A percentile compares a stretch with the other conserved stretches of the same genome.
Conservation (phyloP, 1,140 invertebrate genomes). For the Ceratina calcarata region DNA sequence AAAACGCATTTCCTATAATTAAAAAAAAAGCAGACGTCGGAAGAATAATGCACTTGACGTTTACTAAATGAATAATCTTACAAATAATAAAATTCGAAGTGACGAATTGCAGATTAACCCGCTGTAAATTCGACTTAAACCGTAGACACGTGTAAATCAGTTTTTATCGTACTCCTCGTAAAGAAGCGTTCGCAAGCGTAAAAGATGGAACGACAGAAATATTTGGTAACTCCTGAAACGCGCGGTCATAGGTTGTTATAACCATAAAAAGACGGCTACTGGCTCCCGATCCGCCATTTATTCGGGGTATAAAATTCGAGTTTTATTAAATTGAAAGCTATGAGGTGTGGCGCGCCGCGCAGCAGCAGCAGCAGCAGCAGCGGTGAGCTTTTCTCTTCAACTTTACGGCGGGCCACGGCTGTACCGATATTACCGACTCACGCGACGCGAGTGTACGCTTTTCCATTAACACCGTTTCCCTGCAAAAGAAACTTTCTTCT, state of each 20-base stretch:
- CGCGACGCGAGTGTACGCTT: conserved; percentile 11
- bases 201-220: neutral
- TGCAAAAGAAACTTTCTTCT: neutral
- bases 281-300: conserved; percentile 1
- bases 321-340: conserved; percentile 31
- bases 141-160: neutral
- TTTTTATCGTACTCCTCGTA: neutral
- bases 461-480: conserved; percentile 39
- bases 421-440: conserved; percentile 18
- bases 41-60: too few species aligned
- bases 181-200: neutral
- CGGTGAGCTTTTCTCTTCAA: conserved; percentile 1
- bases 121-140: neutral
- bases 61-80: too few species aligned
- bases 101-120: neutral
- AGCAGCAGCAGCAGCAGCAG: neutral
- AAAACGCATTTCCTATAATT: too few species aligned
- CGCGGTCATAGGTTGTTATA: neutral
- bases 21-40: too few species aligned
- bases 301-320: conserved; percentile 21
- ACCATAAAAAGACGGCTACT: neutral
- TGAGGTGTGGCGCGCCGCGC: neutral
- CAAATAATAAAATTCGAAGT: too few species aligned
- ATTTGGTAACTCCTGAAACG: neutral
- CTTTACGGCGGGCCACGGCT: neutral